phyloP scores from a whole-genome alignment of 2,797 vertebrate genomes.

The Petrocephalus schoutedeni region DNA sequence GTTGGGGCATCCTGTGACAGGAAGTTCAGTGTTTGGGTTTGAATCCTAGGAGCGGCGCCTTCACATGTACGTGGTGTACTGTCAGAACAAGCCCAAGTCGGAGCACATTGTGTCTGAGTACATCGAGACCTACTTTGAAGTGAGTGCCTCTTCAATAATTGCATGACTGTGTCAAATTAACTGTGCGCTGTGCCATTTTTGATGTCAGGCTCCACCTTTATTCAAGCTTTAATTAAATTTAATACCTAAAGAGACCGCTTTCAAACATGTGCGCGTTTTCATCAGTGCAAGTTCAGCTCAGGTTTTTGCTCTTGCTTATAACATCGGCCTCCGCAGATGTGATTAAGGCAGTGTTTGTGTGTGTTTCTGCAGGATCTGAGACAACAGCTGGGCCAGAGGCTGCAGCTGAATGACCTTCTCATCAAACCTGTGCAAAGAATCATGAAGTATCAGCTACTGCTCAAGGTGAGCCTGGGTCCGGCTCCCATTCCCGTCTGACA shows the following conservation, averaged over 20 bases:
- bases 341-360: background rate
- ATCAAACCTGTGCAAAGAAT: conserved; percentile 98
- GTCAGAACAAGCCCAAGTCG: conserved; percentile 97
- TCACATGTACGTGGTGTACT: conserved; percentile 98
- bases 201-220: background rate
- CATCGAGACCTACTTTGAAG: conserved; percentile 95
- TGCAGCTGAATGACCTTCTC: conserved; percentile 89
- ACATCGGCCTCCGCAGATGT: background rate
- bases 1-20: background rate
- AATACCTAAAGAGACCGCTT: background rate
- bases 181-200: background rate
- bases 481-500: background rate
- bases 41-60: conserved; percentile 80
- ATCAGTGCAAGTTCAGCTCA: background rate
- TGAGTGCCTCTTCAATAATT: conserved; percentile 49
- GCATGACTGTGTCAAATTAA: background rate
- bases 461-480: conserved; percentile 69
- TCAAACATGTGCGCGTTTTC: background rate
- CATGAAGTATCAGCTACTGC: conserved; percentile 93
- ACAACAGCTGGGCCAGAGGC: conserved; percentile 84
- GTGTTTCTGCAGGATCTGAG: conserved; percentile 74
- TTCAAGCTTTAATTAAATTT: background rate
- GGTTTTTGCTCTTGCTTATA: background rate
- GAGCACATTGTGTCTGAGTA: conserved; percentile 95
- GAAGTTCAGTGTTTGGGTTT: conserved; percentile 18